phyloP scores from a whole-genome alignment of 2,888 invertebrate species.

The Macrophya annulata region DNA sequence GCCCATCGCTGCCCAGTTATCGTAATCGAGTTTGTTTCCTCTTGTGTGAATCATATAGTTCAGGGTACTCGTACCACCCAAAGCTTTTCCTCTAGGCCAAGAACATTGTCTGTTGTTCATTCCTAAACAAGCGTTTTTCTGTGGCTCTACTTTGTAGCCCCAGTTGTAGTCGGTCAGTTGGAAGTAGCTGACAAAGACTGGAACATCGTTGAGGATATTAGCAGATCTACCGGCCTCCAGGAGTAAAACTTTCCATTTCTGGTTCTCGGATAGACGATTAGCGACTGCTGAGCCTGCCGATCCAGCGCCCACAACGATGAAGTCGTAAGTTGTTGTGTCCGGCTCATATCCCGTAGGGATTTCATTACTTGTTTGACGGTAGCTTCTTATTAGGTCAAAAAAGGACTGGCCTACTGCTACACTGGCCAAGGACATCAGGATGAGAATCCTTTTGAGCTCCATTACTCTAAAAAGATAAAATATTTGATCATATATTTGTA shows the following conservation, averaged over 20 bases:
- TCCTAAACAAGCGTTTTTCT: conserved; percentile 84
- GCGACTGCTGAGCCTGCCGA: conserved; percentile 88
- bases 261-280: conserved; percentile 85
- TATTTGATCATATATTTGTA: neutral
- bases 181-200: conserved; percentile 82
- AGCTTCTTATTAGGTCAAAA: conserved; percentile 68
- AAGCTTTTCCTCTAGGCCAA: conserved; percentile 84
- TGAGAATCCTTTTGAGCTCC: conserved; percentile 23
- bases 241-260: conserved; percentile 83
- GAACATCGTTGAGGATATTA: conserved; percentile 82
- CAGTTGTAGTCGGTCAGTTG: conserved; percentile 86
- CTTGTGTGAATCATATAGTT: conserved; percentile 77
- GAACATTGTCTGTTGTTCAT: conserved; percentile 88
- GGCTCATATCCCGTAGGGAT: conserved; percentile 70
- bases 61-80: conserved; percentile 75
- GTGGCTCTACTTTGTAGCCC: conserved; percentile 86
- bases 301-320: conserved; percentile 87
- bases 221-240: conserved; percentile 85
- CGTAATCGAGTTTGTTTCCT: conserved; percentile 70
- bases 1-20: conserved; percentile 71
- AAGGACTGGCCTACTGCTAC: conserved; percentile 60
- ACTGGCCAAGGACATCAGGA: conserved; percentile 44
- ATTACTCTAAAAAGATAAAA: conserved; percentile 31
- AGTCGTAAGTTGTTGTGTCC: conserved; percentile 82
- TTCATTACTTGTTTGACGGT: conserved; percentile 63